Base-by-base conservation (phyloP, 92 coral and sea anemone species). In the Heliopora coerulea region DNA sequence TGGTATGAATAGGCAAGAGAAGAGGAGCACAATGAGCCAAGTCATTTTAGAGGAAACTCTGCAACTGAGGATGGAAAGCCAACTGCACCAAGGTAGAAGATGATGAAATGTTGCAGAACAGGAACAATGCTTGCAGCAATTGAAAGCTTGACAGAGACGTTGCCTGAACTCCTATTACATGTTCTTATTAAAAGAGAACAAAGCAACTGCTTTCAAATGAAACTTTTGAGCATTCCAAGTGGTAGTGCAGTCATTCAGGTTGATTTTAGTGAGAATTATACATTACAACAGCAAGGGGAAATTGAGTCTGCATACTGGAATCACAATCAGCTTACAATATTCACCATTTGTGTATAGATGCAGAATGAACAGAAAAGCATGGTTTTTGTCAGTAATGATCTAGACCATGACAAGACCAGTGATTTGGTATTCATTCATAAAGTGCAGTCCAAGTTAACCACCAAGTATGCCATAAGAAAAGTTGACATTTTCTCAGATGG, bases 351-450 rank as follows among this genome's bases (percentile, higher is more conserved):
- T 70, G 79, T 83, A 49, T 83, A 79, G 83, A 83, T 56, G 70
- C 74, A 62, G 26, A 37, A 68, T 40, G 57, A 59, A 33, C 72
- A 82, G 63, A 82, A 75, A 62, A 82, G 86, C 73, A 82, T 75
- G 82, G 86, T 83, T 46, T 83, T 83, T 78, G 83, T 83, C 62
- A 83, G 86, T 62, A 79, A 83, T 62, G 83, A 83, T 41, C 74
- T 83, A 54, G 83, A 83, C 49, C 79, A 83, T 59, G 83, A 83
- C 73, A 83, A 83, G 83, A 83, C 83, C 74, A 31, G 60, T 49
- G 86, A 77, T 49, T 60, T 79, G 63, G 82, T 70, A 39, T 82
- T 74, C 70, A 54, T 82, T 54, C 72, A 75, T 65, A 82, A 82
- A 66, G 54, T 82, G 25, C 76, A 74, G 12, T 41, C 28, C 17